Evolutionary conservation across 53 echinoderm and acorn worm species (phyloP).

Genomic region (Astropecten irregularis): DNA sequence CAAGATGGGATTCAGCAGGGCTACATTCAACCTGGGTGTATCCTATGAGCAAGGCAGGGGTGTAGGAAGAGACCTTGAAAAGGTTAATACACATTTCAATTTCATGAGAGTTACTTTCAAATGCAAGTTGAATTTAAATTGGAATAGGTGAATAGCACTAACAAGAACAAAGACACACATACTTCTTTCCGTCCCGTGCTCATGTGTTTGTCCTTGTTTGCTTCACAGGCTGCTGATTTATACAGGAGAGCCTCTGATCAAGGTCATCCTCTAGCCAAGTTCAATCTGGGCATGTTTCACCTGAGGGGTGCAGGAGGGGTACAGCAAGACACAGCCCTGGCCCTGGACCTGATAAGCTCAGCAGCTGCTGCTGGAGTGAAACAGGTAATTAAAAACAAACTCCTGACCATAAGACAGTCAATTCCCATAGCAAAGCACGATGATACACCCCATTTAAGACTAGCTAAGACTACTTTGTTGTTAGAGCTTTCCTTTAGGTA

Average conservation of each 20-base stretch:
- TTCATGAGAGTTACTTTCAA: no score
- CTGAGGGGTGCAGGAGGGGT: slow-evolving; percentile 66
- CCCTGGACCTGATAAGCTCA: slow-evolving; percentile 54
- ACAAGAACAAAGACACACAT: no score
- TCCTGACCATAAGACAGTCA: neutral
- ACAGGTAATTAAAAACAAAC: neutral
- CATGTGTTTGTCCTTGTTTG: neutral
- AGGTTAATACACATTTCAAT: slow-evolving; percentile 52
- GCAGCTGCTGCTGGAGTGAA: slow-evolving; percentile 70
- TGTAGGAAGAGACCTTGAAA: slow-evolving; percentile 54
- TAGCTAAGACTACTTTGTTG: no score
- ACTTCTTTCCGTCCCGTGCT: no score
- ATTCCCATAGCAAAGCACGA: no score
- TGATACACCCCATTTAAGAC: no score
- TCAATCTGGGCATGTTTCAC: slow-evolving; percentile 73
- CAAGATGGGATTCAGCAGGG: slow-evolving; percentile 70
- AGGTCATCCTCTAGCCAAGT: slow-evolving; percentile 79
- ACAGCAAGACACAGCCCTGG: slow-evolving; percentile 53
- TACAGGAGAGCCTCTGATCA: slow-evolving; percentile 72
- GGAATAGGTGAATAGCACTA: no score
- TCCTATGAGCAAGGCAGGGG: slow-evolving; percentile 87
- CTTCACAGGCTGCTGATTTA: slow-evolving; percentile 71
- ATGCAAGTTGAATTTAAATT: no score
- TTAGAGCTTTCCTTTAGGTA: no score
- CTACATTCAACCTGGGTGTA: slow-evolving; percentile 84